Evolutionary conservation across 2,113 vertebrate genomes (phyloP).

Genomic region (Notarius quadriscutis): DNA sequence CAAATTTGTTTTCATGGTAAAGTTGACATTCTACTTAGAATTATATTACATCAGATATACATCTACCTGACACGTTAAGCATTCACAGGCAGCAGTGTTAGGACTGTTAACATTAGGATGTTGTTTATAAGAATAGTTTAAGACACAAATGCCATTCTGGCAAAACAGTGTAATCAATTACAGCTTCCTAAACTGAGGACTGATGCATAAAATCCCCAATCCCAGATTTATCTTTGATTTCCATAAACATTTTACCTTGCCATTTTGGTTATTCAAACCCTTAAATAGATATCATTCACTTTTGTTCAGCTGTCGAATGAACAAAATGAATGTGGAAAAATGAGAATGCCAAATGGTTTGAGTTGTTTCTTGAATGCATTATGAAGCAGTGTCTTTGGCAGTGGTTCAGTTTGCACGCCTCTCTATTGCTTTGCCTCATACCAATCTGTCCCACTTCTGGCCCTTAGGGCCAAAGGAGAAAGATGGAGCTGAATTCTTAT

Average conservation of each 20-base stretch:
- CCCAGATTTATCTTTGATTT: too few relatives aligned
- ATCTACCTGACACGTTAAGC: neutral
- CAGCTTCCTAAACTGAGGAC: neutral
- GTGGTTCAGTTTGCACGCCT: slow-evolving; percentile 57
- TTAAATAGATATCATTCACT: neutral
- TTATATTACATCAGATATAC: neutral
- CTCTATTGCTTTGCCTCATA: slow-evolving; percentile 21
- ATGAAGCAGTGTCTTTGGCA: slow-evolving; percentile 44
- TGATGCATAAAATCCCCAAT: neutral
- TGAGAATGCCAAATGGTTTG: neutral
- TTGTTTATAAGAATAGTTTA: slow-evolving; percentile 43
- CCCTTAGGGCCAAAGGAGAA: neutral
- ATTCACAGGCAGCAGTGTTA: neutral
- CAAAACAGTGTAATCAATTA: neutral
- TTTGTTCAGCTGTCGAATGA: neutral
- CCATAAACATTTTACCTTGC: neutral
- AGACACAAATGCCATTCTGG: neutral
- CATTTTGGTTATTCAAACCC: neutral
- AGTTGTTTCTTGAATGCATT: slow-evolving; percentile 25
- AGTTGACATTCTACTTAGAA: neutral
- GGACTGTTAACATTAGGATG: neutral
- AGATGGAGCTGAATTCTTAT: slow-evolving; percentile 17
- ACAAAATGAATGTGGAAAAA: neutral
- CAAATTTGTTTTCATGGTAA: neutral
- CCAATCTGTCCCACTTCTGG: slow-evolving; percentile 15